Evolutionary conservation across 37 sponge, comb jelly and placozoan species (phyloP), one percentile per base, ranked within the genome.

Genomic region (Aphrocallistes beatrix): DNA sequence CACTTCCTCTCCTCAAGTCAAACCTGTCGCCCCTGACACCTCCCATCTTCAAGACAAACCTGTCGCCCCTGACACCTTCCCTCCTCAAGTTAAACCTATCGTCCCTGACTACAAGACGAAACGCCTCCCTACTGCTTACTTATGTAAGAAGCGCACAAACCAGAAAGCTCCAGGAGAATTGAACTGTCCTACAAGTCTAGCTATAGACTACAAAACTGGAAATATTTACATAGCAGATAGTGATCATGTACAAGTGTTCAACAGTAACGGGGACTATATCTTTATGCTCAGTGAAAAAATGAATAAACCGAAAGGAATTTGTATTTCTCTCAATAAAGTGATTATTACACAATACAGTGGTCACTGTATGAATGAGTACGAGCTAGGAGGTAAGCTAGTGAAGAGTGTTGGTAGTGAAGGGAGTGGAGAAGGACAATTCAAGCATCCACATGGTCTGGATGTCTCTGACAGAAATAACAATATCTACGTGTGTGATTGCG

Each of bases 371-470:
- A 60, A 13, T 60, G n/a, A 19, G 75, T 60, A 60, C 75, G 75
- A 60, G 75, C 75, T 60, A 60, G 75, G n/a, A 60, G 75, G 75
- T 6, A 60, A 60, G n/a, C 75, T 60, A 60, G n/a, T 60, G 28
- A 60, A 60, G 75, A 60, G 75, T 60, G 75, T 28, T 60, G 75
- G 75, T 60, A 60, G 75, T 13, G n/a, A 32, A 19, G 75, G 75
- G 75, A 60, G 34, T 60, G 75, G 75, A 60, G 75, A 60, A 60
- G 75, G 28, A 25, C 75, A 60, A 30, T 60, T 60, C 34, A 32
- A 32, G 28, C 17, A 6, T 60, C 75, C 75, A 60, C 3, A 60
- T 6, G 75, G 75, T 32, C 32, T 60, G 34, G 75, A 3, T 60
- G 75, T 60, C 75, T 60, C 75, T 28, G 75, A 60, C n/a, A 60